A percentile compares a stretch with the other conserved stretches of the same genome.
phyloP scores from a whole-genome alignment of 2,797 vertebrate species.

The Luscinia luscinia region DNA sequence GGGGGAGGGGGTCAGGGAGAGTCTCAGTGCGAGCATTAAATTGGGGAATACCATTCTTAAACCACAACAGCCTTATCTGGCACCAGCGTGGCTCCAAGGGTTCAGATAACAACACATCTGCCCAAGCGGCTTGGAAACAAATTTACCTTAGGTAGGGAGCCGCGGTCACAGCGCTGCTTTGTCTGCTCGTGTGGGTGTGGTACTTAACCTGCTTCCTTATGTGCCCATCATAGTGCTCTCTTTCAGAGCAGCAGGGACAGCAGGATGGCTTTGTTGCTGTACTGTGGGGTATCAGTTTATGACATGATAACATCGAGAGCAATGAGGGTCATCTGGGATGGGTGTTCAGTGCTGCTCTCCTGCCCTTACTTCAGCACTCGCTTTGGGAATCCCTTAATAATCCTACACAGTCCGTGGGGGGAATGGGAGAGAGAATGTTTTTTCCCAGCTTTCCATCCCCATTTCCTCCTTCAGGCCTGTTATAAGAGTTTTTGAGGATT shows the following conservation, averaged over 20 bases:
- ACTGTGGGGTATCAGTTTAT: background rate
- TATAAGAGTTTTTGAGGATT: background rate
- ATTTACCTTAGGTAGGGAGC: background rate
- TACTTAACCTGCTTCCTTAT: no score
- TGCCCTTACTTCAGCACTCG: background rate
- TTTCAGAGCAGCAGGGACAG: background rate
- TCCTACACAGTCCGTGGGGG: background rate
- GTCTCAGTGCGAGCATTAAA: background rate
- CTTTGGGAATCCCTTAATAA: background rate
- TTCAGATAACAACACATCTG: background rate
- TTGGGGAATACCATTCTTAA: background rate
- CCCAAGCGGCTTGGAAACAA: accelerated
- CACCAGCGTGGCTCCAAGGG: background rate
- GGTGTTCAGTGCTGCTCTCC: background rate
- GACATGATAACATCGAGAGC: background rate
- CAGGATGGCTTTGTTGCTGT: background rate
- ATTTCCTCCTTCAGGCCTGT: background rate
- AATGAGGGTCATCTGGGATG: background rate
- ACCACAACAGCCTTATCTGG: background rate
- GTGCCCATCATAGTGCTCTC: accelerated
- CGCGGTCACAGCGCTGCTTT: background rate
- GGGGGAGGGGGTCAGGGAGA: background rate
- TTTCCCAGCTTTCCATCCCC: background rate
- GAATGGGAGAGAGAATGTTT: background rate
- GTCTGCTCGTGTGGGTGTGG: background rate